Evolutionary conservation across 2,888 invertebrate genomes (phyloP).

Genomic region (Ormyrus nitidulus): DNA sequence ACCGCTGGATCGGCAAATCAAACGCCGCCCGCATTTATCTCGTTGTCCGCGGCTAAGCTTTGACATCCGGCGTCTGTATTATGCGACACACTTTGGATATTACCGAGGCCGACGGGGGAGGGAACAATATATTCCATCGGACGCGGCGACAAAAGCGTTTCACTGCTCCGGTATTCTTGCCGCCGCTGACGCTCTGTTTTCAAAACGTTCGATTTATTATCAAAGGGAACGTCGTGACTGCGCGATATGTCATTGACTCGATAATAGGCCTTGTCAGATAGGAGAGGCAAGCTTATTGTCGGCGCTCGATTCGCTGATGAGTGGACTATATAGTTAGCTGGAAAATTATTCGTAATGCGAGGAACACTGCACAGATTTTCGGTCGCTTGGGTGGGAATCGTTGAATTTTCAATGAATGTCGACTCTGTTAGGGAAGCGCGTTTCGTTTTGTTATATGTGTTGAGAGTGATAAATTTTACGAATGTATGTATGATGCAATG

Average conservation of each 20-base stretch:
- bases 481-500: too few relatives aligned
- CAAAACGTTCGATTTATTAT: conserved; percentile 27
- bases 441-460: too few relatives aligned
- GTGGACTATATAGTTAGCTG: conserved; percentile 11
- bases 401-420: conserved; percentile 7
- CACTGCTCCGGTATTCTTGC: background rate
- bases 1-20: conserved; percentile 14
- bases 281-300: background rate
- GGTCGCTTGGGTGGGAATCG: conserved; percentile 4
- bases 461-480: too few relatives aligned
- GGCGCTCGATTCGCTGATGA: background rate
- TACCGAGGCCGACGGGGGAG: background rate
- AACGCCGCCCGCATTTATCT: background rate
- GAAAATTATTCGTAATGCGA: background rate
- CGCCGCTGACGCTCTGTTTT: conserved; percentile 23
- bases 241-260: conserved; percentile 21
- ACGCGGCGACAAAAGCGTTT: background rate
- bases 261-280: background rate
- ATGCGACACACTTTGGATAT: conserved; percentile 30
- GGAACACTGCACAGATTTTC: background rate
- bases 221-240: background rate
- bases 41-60: conserved; percentile 24
- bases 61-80: conserved; percentile 35
- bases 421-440: background rate
- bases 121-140: conserved; percentile 13